These are phyloP conservation scores for Sycophaga agraensis DNA, from an alignment of 1,140 invertebrate species.

Conservation along the genomic window DNA sequence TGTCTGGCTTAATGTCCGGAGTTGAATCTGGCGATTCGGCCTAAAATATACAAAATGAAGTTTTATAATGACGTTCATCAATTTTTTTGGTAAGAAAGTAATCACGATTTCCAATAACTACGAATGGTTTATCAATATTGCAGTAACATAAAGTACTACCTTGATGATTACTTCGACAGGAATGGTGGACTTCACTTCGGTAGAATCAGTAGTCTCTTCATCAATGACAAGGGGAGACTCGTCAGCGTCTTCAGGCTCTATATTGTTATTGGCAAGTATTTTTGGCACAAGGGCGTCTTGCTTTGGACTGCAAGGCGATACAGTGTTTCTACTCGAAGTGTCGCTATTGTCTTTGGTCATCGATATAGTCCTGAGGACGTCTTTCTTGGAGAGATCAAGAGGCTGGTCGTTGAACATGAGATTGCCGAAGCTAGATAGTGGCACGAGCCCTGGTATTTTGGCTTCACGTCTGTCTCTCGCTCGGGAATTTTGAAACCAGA, in stretches of 20 bases:
- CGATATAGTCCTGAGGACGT: constrained; percentile 36
- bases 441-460: constrained; percentile 63
- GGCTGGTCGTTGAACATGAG: constrained; percentile 68
- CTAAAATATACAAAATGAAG: constrained; percentile 23
- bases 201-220: constrained; percentile 60
- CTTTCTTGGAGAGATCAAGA: constrained; percentile 80
- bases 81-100: too few relatives aligned
- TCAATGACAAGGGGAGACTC: constrained; percentile 54
- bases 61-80: too few relatives aligned
- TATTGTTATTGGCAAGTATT: constrained; percentile 11
- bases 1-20: too few relatives aligned
- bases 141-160: constrained; percentile 36
- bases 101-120: too few relatives aligned
- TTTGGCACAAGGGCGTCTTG: constrained; percentile 33
- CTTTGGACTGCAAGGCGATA: constrained; percentile 42
- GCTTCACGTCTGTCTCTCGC: constrained; percentile 82
- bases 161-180: constrained; percentile 39
- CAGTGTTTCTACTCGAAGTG: constrained; percentile 41
- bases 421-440: constrained; percentile 55
- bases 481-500: constrained; percentile 97
- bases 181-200: constrained; percentile 44
- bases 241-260: constrained; percentile 46
- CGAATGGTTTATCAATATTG: too few relatives aligned
- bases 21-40: constrained; percentile 38
- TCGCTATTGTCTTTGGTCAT: constrained; percentile 40